A percentile compares a stretch with the other conserved stretches of the same genome.
phyloP scores from a whole-genome alignment of 64 coral and sea anemone species.

The Montipora efflorescens region DNA sequence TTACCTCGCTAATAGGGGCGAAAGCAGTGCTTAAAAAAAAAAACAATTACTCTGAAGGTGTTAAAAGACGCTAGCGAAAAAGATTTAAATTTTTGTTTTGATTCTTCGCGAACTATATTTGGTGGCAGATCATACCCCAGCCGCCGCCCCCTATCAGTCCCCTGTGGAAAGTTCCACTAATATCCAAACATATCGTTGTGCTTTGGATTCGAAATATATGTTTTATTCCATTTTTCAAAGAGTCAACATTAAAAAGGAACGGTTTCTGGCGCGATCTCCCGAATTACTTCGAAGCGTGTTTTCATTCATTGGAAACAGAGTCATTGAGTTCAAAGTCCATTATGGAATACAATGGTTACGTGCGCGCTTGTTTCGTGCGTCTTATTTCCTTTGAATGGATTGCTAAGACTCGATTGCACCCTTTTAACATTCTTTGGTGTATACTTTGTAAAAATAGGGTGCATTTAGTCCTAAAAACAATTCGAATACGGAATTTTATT shows the following conservation, averaged over 20 bases:
- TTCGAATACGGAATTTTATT: background rate
- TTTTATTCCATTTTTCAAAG: background rate
- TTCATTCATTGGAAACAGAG: background rate
- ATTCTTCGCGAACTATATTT: background rate
- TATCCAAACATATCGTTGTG: background rate
- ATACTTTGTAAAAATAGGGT: background rate
- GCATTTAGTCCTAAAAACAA: background rate
- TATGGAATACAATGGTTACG: background rate
- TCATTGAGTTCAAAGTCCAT: conserved; percentile 36
- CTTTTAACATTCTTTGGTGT: background rate
- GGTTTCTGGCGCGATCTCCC: background rate
- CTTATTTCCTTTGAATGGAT: background rate
- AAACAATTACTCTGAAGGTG: too few relatives aligned
- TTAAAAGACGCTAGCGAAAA: too few relatives aligned
- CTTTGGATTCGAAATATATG: background rate
- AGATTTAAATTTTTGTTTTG: background rate
- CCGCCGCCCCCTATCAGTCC: conserved; percentile 27
- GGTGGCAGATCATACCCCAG: too few relatives aligned
- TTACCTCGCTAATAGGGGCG: too few relatives aligned
- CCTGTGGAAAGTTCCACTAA: background rate
- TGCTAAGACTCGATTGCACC: background rate
- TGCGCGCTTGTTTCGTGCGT: background rate
- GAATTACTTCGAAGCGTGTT: background rate
- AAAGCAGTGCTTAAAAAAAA: too few relatives aligned
- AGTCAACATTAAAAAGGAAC: background rate